Percentiles rank a stretch among this genome's conserved stretches.
Evolutionary conservation across 2,113 vertebrate species (phyloP).

Genomic region (Hucho hucho): DNA sequence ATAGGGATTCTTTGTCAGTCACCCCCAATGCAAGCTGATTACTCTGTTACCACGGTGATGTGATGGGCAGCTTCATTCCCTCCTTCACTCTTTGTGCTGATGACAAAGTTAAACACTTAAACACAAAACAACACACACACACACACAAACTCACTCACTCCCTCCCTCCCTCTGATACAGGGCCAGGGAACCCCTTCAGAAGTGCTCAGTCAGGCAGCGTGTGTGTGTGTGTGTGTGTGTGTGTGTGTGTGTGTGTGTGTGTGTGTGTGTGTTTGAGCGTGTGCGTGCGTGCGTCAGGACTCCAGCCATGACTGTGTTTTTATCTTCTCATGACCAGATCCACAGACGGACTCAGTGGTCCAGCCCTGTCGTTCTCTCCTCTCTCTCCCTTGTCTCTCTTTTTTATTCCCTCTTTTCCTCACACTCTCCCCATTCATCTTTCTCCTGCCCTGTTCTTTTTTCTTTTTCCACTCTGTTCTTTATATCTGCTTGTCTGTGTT

Average conservation of each 20-base stretch:
- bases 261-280: conserved; percentile 9
- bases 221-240: neutral
- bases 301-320: conserved; percentile 4
- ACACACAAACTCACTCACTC: neutral
- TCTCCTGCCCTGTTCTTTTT: neutral
- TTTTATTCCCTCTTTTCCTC: conserved; percentile 25
- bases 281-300: neutral
- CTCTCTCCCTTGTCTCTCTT: conserved; percentile 21
- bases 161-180: too few species aligned
- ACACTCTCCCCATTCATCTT: neutral
- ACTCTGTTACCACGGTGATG: neutral
- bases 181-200: too few species aligned
- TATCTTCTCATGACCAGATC: conserved; percentile 27
- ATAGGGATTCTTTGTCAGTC: neutral
- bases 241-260: neutral
- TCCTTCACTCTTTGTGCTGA: neutral
- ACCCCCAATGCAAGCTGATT: neutral
- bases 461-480: neutral
- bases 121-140: neutral
- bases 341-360: conserved; percentile 17
- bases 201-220: neutral
- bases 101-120: neutral
- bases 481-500: neutral
- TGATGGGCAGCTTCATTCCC: neutral
- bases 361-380: neutral